Conservation (phyloP, 2,113 vertebrate genomes). For the Serilophus lunatus region DNA sequence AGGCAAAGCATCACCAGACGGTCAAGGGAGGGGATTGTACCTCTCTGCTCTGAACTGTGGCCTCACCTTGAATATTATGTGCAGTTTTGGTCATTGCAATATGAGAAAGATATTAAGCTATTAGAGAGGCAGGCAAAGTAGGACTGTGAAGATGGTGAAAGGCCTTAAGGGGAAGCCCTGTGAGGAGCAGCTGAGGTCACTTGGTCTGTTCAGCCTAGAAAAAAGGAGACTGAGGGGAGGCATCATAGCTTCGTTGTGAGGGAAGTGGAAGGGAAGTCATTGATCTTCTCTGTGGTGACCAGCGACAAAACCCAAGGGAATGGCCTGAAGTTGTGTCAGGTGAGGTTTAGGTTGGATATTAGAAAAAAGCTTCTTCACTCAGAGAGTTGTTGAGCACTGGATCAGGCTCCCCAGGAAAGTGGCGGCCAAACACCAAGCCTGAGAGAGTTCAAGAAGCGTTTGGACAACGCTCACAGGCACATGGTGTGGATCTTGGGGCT, state of each 20-base stretch:
- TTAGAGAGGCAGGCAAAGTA: neutral
- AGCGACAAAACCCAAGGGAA: neutral
- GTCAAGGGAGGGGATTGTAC: neutral
- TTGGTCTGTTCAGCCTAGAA: neutral
- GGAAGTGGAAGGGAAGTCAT: neutral
- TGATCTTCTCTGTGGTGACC: neutral
- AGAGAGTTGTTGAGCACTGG: neutral
- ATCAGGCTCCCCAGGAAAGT: neutral
- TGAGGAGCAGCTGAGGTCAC: neutral
- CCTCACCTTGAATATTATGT: neutral
- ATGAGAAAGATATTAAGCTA: neutral
- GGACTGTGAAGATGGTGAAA: neutral
- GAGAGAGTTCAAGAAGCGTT: neutral
- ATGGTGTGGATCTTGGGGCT: neutral
- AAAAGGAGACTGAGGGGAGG: neutral
- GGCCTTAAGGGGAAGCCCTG: neutral
- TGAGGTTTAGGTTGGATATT: neutral
- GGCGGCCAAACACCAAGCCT: neutral
- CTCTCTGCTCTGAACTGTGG: accelerated
- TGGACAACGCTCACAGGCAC: neutral
- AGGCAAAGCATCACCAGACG: accelerated
- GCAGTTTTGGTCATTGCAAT: neutral
- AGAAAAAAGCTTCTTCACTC: neutral
- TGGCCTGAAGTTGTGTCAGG: neutral
- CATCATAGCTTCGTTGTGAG: neutral